Percentiles rank a stretch among this genome's conserved stretches.
These are phyloP conservation scores for Ailuropoda melanoleuca DNA, from an alignment of 2,113 vertebrate species.

Conservation along the genomic window DNA sequence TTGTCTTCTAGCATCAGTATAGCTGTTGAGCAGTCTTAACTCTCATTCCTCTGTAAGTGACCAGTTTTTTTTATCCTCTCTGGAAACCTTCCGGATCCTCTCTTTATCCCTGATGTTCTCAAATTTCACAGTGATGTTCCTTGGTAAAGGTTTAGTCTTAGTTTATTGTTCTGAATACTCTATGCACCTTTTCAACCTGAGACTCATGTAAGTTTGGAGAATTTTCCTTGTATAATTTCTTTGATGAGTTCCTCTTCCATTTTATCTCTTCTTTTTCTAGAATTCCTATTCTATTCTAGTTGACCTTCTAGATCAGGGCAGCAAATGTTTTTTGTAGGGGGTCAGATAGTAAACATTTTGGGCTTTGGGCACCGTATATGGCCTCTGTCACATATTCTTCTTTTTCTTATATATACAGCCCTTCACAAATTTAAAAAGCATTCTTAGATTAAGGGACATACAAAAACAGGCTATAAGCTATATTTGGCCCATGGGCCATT, in stretches of 20 bases:
- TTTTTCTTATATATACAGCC: neutral
- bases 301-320: neutral
- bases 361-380: neutral
- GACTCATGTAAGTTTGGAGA: neutral
- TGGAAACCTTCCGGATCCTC: neutral
- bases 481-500: neutral
- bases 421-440: neutral
- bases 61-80: neutral
- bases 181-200: neutral
- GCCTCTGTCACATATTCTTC: neutral
- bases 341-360: neutral
- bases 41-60: neutral
- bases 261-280: neutral
- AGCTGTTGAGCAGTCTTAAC: neutral
- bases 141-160: neutral
- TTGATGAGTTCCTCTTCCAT: neutral
- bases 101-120: neutral
- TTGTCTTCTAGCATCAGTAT: neutral
- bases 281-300: neutral
- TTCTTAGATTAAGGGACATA: neutral
- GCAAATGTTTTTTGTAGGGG: neutral
- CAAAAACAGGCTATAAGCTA: neutral
- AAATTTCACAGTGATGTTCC: neutral
- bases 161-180: neutral
- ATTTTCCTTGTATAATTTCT: neutral